Evolutionary conservation across 1,140 invertebrate species (phyloP).

Genomic region (Zaprionus davidi): DNA sequence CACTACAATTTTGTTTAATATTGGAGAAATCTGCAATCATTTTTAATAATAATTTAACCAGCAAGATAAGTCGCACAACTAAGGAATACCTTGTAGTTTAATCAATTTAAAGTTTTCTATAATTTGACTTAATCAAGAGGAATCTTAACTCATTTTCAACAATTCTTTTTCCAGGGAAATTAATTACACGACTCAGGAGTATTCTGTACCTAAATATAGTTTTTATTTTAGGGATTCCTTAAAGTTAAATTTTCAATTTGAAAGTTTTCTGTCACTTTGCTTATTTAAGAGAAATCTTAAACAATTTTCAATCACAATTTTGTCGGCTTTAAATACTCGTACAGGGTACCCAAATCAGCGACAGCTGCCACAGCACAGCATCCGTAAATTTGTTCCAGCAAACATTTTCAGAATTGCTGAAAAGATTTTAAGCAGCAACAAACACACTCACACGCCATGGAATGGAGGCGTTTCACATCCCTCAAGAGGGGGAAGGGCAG

Average conservation of each 20-base stretch:
- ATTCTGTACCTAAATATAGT: slow-evolving; percentile 24
- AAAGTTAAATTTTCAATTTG: too few species aligned
- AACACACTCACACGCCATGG: not conserved
- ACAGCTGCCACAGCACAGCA: slow-evolving; percentile 46
- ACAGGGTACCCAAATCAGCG: slow-evolving; percentile 44
- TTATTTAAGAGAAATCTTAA: not conserved
- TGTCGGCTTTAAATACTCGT: not conserved
- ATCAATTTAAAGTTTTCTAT: too few species aligned
- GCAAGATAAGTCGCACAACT: too few species aligned
- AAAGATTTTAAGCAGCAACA: slow-evolving; percentile 61
- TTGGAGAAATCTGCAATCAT: too few species aligned
- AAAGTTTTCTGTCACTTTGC: too few species aligned
- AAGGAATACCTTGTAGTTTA: too few species aligned
- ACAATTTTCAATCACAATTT: not conserved
- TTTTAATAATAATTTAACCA: too few species aligned
- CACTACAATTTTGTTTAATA: too few species aligned
- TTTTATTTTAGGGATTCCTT: too few species aligned
- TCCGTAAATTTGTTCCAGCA: slow-evolving; percentile 62
- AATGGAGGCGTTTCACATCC: not conserved
- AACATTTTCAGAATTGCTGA: slow-evolving; percentile 76
- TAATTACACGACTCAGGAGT: slow-evolving; percentile 5
- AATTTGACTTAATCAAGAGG: too few species aligned
- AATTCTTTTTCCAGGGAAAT: too few species aligned
- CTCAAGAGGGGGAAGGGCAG: not conserved
- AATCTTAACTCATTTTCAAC: too few species aligned